Evolutionary conservation across 1,140 invertebrate genomes (phyloP).

Genomic region (Monochamus saltuarius): DNA sequence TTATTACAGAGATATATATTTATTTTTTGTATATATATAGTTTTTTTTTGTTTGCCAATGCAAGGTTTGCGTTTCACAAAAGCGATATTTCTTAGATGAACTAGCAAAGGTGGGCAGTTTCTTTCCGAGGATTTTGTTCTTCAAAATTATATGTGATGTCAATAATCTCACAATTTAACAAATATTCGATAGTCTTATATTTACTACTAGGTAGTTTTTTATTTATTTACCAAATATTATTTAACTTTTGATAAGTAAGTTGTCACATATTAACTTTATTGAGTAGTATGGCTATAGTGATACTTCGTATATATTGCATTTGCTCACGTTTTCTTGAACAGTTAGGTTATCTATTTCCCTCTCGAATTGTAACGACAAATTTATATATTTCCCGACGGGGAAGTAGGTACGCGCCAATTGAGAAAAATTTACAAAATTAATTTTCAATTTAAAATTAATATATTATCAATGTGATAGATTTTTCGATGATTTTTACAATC

Average conservation of each 20-base stretch:
- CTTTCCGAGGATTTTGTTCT: constrained; percentile 39
- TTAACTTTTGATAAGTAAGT: constrained; percentile 35
- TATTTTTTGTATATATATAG: constrained; percentile 32
- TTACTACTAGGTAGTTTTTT: constrained; percentile 37
- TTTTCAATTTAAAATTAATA: constrained; percentile 41
- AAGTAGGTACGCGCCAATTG: constrained; percentile 12
- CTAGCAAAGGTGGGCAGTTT: constrained; percentile 27
- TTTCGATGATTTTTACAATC: constrained; percentile 55
- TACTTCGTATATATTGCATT: constrained; percentile 43
- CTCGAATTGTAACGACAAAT: constrained; percentile 3
- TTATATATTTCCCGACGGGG: constrained; percentile 6
- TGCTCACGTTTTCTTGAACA: constrained; percentile 38
- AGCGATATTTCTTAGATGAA: neutral
- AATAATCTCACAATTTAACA: constrained; percentile 49
- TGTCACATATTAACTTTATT: constrained; percentile 36
- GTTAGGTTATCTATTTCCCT: constrained; percentile 1
- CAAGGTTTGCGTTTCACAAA: neutral
- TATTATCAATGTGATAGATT: constrained; percentile 54
- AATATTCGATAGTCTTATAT: constrained; percentile 39
- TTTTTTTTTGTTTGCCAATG: constrained; percentile 14
- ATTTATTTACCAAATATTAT: constrained; percentile 44
- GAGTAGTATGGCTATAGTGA: constrained; percentile 36
- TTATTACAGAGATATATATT: constrained; percentile 35
- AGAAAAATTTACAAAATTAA: constrained; percentile 15
- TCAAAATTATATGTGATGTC: constrained; percentile 53